Conservation (phyloP, 2,113 vertebrate species). For the Hyla sarda region DNA sequence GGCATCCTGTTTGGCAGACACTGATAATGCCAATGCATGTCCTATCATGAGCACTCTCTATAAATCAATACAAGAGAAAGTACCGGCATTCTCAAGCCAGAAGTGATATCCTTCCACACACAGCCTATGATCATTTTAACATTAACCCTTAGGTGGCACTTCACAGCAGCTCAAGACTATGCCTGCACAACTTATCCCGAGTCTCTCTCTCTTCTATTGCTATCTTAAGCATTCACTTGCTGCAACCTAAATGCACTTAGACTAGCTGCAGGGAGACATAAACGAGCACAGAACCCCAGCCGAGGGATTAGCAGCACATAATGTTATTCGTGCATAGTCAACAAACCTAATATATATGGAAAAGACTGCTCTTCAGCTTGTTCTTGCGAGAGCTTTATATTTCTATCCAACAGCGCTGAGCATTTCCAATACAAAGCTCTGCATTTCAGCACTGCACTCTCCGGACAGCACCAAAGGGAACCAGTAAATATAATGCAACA, state of each 20-base stretch:
- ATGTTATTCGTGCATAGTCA: neutral
- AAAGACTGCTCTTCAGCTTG: neutral
- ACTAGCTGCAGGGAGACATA: neutral
- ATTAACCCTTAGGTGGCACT: constrained; percentile 33
- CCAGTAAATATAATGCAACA: neutral
- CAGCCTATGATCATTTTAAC: neutral
- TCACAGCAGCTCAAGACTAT: neutral
- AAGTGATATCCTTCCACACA: neutral
- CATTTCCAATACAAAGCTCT: neutral
- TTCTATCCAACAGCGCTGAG: neutral
- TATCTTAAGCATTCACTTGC: neutral
- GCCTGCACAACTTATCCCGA: neutral
- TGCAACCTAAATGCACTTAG: neutral
- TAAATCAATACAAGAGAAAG: constrained; percentile 37
- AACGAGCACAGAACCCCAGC: neutral
- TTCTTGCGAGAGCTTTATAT: neutral
- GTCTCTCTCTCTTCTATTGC: neutral
- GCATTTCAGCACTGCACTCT: constrained; percentile 20
- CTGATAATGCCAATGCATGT: constrained; percentile 29
- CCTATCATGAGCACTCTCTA: neutral
- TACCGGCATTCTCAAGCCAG: neutral
- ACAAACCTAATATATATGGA: neutral
- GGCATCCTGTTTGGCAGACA: too few species aligned
- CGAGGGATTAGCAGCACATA: neutral
- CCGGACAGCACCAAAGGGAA: neutral